Base-by-base conservation (phyloP, 1,140 invertebrate species). In the Aphis craccivora region DNA sequence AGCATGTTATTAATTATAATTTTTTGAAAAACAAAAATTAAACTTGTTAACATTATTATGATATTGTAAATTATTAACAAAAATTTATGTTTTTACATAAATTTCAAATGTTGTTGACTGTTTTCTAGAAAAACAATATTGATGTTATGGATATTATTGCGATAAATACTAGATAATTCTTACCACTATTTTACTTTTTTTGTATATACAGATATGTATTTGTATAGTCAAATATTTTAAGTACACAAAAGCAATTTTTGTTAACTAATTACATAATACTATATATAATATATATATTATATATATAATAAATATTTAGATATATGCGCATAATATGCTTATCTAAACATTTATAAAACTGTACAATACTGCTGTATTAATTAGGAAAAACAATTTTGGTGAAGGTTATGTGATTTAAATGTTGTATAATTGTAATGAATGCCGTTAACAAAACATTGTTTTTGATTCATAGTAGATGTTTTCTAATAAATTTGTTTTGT, bases 21-120 rank as follows among this genome's bases (percentile, higher is more conserved):
- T 35, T 45, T 51, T 35, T 3, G 14, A 90, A 91, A 91, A 83
- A 40, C 48, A 3, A 37, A 55, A 86, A 84, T 86, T 86, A 40
- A 86, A 93, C 11, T 93, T 93, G 91, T 93, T 93, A 53, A 93
- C 35, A 51, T 93, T 86, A 55, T 55, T 67, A 91, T 91, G n/a
- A 89, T 92, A 92, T 86, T 93, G 91, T 86, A 86, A 53, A 84
- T 93, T 93, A 84, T 93, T 93, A 11, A 40, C 35, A n/a, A 86
- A 81, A 55, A 93, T 93, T 53, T 86, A 86, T 93, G 91, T 93
- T 81, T 91, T 48, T 92, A 93, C 81, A 93, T 86, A 53, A 51
- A 93, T 93, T 93, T 93, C 91, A 93, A 53, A 92, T 25, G 67
- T 93, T 93, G 81, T 93, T 93, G 45, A 86, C 51, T 93, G 81